Conservation (phyloP, 2,888 invertebrate genomes). For the Sturmia bella region DNA sequence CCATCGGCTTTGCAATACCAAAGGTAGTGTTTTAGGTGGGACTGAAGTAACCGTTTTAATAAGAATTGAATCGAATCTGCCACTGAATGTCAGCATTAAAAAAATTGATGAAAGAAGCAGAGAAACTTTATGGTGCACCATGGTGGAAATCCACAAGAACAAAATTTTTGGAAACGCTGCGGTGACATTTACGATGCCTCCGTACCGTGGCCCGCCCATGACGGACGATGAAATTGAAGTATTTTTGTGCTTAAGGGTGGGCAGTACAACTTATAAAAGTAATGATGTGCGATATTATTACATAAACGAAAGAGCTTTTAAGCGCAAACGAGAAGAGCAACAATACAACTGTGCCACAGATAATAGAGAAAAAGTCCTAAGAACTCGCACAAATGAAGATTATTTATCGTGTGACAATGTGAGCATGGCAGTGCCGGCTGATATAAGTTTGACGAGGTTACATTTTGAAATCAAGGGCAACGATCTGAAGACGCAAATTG, state of each 20-base stretch:
- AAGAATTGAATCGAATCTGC: slow-evolving; percentile 16
- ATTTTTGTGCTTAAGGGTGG: slow-evolving; percentile 5
- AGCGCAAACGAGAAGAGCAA: neutral
- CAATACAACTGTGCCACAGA: neutral
- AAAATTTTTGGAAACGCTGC: slow-evolving; percentile 29
- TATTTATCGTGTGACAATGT: slow-evolving; percentile 22
- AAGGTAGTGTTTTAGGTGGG: slow-evolving; percentile 39
- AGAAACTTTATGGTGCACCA: slow-evolving; percentile 14
- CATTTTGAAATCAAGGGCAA: neutral
- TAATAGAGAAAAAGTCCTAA: neutral
- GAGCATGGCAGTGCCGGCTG: neutral
- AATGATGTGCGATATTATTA: slow-evolving; percentile 21
- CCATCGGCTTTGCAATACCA: slow-evolving; percentile 32
- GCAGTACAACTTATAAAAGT: slow-evolving; percentile 24
- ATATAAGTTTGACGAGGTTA: neutral
- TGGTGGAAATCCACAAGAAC: neutral
- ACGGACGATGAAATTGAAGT: slow-evolving; percentile 34
- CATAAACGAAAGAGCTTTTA: slow-evolving; percentile 11
- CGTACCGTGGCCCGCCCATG: neutral
- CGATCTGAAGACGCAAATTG: slow-evolving; percentile 15
- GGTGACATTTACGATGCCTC: slow-evolving; percentile 35
- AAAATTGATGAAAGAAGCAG: slow-evolving; percentile 23
- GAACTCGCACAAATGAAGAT: neutral
- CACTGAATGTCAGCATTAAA: slow-evolving; percentile 13
- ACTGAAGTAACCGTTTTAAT: slow-evolving; percentile 22